Evolutionary conservation across 1,140 invertebrate species (phyloP), one percentile per base, ranked within the genome.

Genomic region (Drosophila pseudoananassae): DNA sequence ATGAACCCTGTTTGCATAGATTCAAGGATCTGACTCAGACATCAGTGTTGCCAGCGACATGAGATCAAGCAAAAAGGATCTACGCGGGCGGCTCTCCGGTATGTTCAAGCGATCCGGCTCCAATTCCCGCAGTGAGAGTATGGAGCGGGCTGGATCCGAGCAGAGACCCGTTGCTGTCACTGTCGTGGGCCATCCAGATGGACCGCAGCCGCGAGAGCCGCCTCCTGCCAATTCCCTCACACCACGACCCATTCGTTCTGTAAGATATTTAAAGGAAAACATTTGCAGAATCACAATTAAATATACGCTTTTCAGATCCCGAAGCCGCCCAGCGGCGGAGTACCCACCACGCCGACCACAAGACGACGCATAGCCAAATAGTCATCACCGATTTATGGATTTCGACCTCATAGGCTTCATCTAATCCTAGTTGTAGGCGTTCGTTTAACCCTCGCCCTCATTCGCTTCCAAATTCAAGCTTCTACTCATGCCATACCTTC

Each of bases 1-100:
- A 40, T 14, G 15, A 14, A 38, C 9, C 14, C 6, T 25, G 2
- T 23, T 10, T 46, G n/a, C 2, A 51, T 69, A 92, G 78, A 88
- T 94, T 92, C 92, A 95, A 93, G 95, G 95, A 91, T 96, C 95
- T 9, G 96, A 95, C 77, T 97, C 96, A 0, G 96, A 97, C 74
- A 93, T 96, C 69, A 96, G 95, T 82, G 93, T 95, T 29, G 88
- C 90, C 20, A 94, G 94, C 58, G 93, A 93, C 68, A 75, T 91
- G 74, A 93, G 93, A 84, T 92, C 92, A 23, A 96, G 95, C 87
- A 96, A 96, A 92, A 95, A 94, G 88, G 95, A 97, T 92, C 92
- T 97, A 50, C 95, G 96, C 84, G 96, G 96, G 50, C 94, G 96
- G 76, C 92, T 98, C 15, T 95, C 96, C 1, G 96, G 95, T 53